Percentiles rank a stretch among this genome's conserved stretches.
Conservation (phyloP, 37 sponge, comb jelly and placozoan genomes). For the Bolinopsis microptera region DNA sequence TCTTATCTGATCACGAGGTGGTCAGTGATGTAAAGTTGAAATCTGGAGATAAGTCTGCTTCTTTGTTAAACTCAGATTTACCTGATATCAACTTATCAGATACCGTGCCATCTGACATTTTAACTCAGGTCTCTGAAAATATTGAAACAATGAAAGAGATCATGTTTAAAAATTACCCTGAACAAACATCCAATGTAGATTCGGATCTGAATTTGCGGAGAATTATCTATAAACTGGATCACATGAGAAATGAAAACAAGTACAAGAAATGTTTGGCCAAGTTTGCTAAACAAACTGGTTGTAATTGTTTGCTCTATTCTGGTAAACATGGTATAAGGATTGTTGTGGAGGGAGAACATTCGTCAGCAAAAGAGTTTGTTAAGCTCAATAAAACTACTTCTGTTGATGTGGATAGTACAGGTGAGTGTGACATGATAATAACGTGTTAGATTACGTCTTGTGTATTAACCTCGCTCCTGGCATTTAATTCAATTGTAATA, state of each 20-base stretch:
- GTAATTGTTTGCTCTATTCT: background rate
- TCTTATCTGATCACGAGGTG: background rate
- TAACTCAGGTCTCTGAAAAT: background rate
- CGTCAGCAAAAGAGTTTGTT: background rate
- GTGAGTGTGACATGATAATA: background rate
- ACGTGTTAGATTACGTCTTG: no score
- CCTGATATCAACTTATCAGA: background rate
- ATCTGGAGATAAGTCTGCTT: background rate
- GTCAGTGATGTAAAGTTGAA: background rate
- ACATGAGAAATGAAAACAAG: slow-evolving; percentile 39
- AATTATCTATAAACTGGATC: background rate
- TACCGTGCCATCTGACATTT: background rate
- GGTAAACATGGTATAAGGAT: background rate
- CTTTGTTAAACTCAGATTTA: background rate
- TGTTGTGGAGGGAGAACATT: background rate
- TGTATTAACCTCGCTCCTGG: no score
- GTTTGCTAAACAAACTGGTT: slow-evolving; percentile 3
- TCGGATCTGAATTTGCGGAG: background rate
- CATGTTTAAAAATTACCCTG: background rate
- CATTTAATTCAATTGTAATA: no score
- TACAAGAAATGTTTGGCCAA: slow-evolving; percentile 37
- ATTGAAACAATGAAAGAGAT: background rate
- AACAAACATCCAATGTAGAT: background rate
- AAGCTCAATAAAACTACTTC: background rate
- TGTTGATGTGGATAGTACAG: slow-evolving; percentile 4